Conservation (phyloP, 1,140 invertebrate genomes). For the Anagrus nilaparvatae region DNA sequence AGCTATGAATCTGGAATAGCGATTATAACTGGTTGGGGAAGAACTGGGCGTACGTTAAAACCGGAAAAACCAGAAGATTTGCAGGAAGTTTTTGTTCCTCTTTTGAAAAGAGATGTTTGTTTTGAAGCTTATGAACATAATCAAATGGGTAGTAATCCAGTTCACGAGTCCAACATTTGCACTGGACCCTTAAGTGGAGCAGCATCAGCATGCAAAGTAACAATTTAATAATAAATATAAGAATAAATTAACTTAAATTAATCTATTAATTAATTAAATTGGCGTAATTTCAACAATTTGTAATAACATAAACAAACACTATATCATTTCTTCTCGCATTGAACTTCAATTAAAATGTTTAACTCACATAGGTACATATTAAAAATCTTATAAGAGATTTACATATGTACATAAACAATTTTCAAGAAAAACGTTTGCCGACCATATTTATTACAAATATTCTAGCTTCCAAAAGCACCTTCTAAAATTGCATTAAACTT, state of each 20-base stretch:
- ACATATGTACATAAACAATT: constrained; percentile 50
- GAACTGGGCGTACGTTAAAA: constrained; percentile 18
- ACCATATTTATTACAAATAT: too few species aligned
- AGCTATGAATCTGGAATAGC: constrained; percentile 19
- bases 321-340: too few species aligned
- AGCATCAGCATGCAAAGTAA: constrained; percentile 44
- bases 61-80: constrained; percentile 17
- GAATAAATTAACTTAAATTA: too few species aligned
- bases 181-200: constrained; percentile 46
- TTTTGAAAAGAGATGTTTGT: constrained; percentile 20
- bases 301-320: too few species aligned
- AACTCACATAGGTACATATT: constrained; percentile 37
- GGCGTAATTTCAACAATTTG: too few species aligned
- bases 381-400: too few species aligned
- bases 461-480: too few species aligned
- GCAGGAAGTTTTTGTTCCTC: constrained; percentile 19
- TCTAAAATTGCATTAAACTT: too few species aligned
- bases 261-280: too few species aligned
- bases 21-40: constrained; percentile 43
- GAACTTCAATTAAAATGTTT: too few species aligned
- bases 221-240: constrained; percentile 12
- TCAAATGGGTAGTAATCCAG: constrained; percentile 13
- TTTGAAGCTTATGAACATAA: constrained; percentile 13
- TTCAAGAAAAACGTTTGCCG: too few species aligned
- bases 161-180: constrained; percentile 45